Evolutionary conservation across 2,888 invertebrate genomes (phyloP), one percentile per base, ranked within the genome.

Genomic region (Pollenia griseotomentosa): DNA sequence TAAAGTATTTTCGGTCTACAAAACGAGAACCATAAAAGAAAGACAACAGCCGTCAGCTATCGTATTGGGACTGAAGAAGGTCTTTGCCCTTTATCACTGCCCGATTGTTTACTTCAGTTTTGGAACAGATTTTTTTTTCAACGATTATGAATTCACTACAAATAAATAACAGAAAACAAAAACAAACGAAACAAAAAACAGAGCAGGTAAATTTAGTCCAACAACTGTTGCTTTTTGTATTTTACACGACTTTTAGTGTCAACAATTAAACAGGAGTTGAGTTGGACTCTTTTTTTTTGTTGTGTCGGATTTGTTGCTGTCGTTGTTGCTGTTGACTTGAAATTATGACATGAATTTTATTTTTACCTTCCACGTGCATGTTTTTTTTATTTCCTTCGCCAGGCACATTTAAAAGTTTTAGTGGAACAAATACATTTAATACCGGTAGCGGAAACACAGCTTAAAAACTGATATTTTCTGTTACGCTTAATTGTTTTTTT

Each of bases 11-110:
- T 85, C 51, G 70, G 33, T 33, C 75, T 57, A 75, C 68, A 63
- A 68, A 63, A 71, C 61, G 55, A 83, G 70, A 77, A 74, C 55
- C 59, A 84, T 42, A 59, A 77, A 59, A 59, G 42, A 53, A 48
- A 68, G 2, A 61, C 2, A 16, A 78, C 66, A 73, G 48, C 23
- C 23, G 2, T 23, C 46, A 55, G 42, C 53, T 61, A 55, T 61
- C 11, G 53, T 11, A 73, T 12, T 63, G 81, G 48, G 61, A n/a
- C 65, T 44, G 46, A 59, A 63, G 53, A 78, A 82, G 85, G 87
- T 87, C 87, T 87, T 87, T 87, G 84, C 66, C 87, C 87, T 81
- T 77, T 68, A 61, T 44, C 40, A 10, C 44, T 70, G 1, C n/a
- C 46, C 55, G 9, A 19, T n/a, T 74, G 42, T 71, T 81, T 71